Evolutionary conservation across 2,888 invertebrate genomes (phyloP).

Genomic region (Thera britannica): DNA sequence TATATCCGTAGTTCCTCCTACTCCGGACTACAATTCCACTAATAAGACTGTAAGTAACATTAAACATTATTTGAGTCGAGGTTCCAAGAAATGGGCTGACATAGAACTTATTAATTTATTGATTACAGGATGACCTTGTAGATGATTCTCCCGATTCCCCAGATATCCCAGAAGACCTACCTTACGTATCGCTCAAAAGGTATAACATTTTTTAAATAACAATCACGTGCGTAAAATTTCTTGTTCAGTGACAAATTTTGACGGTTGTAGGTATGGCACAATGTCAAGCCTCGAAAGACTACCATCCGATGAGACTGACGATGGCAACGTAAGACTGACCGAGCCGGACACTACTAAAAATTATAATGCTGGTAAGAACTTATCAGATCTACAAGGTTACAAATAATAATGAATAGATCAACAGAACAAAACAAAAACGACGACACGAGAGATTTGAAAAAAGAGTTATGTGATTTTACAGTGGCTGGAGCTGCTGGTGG

Average conservation of each 20-base stretch:
- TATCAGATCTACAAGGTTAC: background rate
- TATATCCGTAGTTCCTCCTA: constrained; percentile 90
- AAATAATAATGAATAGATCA: background rate
- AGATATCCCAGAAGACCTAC: constrained; percentile 88
- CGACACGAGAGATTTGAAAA: background rate
- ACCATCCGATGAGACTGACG: constrained; percentile 86
- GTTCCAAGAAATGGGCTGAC: background rate
- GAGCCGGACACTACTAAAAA: constrained; percentile 69
- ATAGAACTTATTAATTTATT: constrained; percentile 29
- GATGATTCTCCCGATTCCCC: constrained; percentile 90
- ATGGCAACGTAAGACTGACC: constrained; percentile 81
- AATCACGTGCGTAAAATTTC: constrained; percentile 10
- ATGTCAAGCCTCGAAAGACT: constrained; percentile 89
- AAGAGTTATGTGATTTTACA: constrained; percentile 31
- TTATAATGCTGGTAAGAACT: constrained; percentile 59
- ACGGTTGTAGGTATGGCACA: constrained; percentile 85
- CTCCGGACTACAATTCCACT: constrained; percentile 85
- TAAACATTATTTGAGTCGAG: background rate
- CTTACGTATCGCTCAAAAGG: constrained; percentile 89
- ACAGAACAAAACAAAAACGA: background rate
- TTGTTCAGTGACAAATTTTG: constrained; percentile 37
- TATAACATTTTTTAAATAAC: constrained; percentile 49
- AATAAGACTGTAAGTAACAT: constrained; percentile 75
- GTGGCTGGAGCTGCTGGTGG: constrained; percentile 76
- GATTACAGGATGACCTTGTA: constrained; percentile 75